Conservation (phyloP, 2,888 invertebrate genomes). For the Habrosyne pyritoides region DNA sequence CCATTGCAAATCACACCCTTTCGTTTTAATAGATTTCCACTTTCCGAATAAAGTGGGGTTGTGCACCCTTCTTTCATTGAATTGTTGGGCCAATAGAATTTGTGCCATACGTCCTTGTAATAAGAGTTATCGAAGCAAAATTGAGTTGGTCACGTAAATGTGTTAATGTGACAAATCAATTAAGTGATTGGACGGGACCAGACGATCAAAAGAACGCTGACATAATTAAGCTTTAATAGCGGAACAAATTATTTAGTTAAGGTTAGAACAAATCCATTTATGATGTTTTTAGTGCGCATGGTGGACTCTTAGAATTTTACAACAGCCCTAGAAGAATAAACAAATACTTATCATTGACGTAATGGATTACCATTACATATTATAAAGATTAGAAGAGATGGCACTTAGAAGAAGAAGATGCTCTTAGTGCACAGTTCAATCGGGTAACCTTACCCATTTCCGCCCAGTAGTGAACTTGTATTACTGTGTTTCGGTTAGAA, state of each 20-base stretch:
- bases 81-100: conserved; percentile 13
- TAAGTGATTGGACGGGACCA: conserved; percentile 64
- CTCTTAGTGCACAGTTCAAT: too few relatives aligned
- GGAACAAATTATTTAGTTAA: neutral
- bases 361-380: too few relatives aligned
- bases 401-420: too few relatives aligned
- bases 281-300: neutral
- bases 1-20: conserved; percentile 77
- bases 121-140: conserved; percentile 17
- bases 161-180: conserved; percentile 71
- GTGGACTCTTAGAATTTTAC: too few relatives aligned
- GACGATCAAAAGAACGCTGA: conserved; percentile 31
- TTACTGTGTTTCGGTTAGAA: too few relatives aligned
- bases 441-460: too few relatives aligned
- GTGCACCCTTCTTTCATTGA: conserved; percentile 23
- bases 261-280: neutral
- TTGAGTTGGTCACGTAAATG: conserved; percentile 10
- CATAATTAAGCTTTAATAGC: conserved; percentile 4
- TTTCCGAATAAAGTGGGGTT: conserved; percentile 44
- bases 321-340: too few relatives aligned
- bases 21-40: conserved; percentile 64
- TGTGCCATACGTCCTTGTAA: conserved; percentile 17
- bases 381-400: too few relatives aligned
- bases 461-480: too few relatives aligned
- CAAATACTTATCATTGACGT: too few relatives aligned